Evolutionary conservation across 1,140 invertebrate species (phyloP), one percentile per base, ranked within the genome.

Genomic region (Drosophila bipectinata): DNA sequence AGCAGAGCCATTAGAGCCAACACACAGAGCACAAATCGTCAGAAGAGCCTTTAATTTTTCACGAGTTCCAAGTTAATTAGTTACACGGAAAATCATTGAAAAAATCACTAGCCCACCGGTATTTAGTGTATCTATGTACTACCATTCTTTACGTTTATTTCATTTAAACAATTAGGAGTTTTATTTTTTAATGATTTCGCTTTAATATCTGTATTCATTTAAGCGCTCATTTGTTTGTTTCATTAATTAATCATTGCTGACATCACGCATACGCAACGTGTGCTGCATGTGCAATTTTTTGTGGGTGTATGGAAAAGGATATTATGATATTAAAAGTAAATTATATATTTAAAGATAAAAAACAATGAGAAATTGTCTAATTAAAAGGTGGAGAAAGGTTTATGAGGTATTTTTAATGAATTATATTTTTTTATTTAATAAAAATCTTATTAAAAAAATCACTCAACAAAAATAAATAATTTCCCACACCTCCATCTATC

Each of bases 241-340:
- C 75, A 82, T 84, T 82, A 82, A 82, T 79, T 83, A 60, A 83
- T 79, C 73, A 79, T 72, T 69, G 80, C 66, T 84, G 79, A 83
- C 79, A 84, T 76, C 77, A 84, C 79, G 78, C 79, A 77, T 81
- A 82, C 78, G 78, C 62, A 66, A 51, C 48, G 56, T 75, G 48
- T 75, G 44, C 61, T 60, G 64, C 72, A 79, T 83, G 34, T 55
- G 73, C 73, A 37, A 37, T 44, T 44, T 44, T 44, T 44, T 41
- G 3, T 34, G 10, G 7, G 32, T 3, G 9, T 7, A 10, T 37
- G 34, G 34, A 9, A 10, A 2, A 9, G 32, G 7, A 34, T 8
- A 8, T 6, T 8, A 34, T 7, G 9, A 34, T 10, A 21, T 21
- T 21, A 21, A 21, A 21, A 0, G 21, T 21, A 21, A 21, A 21